Percentiles rank a stretch among this genome's conserved stretches.
These are phyloP conservation scores for Hemithea aestivaria DNA, from an alignment of 2,888 invertebrate species.

Conservation along the genomic window DNA sequence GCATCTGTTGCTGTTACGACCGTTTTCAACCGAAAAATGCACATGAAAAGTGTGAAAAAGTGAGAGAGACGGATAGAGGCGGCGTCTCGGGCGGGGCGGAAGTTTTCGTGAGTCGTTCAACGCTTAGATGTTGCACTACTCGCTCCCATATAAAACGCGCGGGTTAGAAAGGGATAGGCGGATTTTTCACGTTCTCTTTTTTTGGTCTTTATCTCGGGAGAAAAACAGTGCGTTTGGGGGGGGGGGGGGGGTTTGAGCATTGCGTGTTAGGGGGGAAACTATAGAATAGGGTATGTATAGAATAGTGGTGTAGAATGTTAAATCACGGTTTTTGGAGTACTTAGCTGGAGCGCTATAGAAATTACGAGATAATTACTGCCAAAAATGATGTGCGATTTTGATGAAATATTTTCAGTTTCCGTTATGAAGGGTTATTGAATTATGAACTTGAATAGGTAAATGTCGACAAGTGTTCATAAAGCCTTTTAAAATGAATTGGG, in stretches of 20 bases:
- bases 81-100: conserved; percentile 76
- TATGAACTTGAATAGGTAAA: neutral
- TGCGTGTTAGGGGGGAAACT: conserved; percentile 65
- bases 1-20: conserved; percentile 22
- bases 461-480: neutral
- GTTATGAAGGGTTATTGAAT: conserved; percentile 15
- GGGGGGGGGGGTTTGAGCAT: conserved; percentile 62
- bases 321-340: conserved; percentile 71
- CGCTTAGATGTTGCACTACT: conserved; percentile 68
- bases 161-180: conserved; percentile 56
- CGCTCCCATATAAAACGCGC: conserved; percentile 40
- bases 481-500: too few species aligned
- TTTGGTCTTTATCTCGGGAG: conserved; percentile 77
- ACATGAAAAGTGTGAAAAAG: conserved; percentile 78
- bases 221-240: conserved; percentile 70
- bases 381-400: conserved; percentile 65
- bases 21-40: conserved; percentile 28
- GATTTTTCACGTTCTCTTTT: conserved; percentile 77
- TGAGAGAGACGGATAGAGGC: conserved; percentile 78
- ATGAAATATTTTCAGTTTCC: conserved; percentile 33
- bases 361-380: conserved; percentile 66
- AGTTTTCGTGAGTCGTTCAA: conserved; percentile 78
- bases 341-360: conserved; percentile 55
- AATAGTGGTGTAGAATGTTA: conserved; percentile 73
- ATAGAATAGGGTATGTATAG: conserved; percentile 44